Base-by-base conservation (phyloP, 2,888 invertebrate species). In the Ariolimax columbianus region DNA sequence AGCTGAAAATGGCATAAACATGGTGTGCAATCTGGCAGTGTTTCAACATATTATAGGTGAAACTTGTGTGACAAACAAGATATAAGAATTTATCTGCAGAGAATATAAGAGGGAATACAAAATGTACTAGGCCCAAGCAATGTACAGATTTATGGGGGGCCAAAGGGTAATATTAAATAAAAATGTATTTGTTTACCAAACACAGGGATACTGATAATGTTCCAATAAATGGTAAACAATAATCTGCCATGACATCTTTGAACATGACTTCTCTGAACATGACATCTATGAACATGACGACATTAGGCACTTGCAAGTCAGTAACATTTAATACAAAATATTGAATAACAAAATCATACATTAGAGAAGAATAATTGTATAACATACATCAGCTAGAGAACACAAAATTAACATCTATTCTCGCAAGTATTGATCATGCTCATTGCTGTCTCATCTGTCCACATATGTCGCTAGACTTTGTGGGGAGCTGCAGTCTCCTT, bases 271-370 rank as follows among this genome's bases (percentile, higher is more conserved):
- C 19, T 0, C 26, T n/a, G n/a, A n/a, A 7, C n/a, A 43, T n/a
- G 40, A 1, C 7, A 1, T 1, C 33, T 75, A 30, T 51, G 40
- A 33, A 75, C 75, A 43, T 51, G 30, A 33, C 51, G 33, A 4
- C 30, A 3, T 33, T 30, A 75, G 75, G 75, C 75, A 75, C 75
- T 75, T 75, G 33, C 30, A 75, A 51, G 36, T 75, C 33, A 26
- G 47, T 75, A 51, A 75, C 75, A 75, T 51, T 47, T 47, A 26
- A 75, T 30, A 6, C 33, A 75, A 30, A 75, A 33, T 23, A 75
- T 33, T n/a, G n/a, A 38, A 11, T 73, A 43, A 38, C 4, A 72
- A n/a, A 73, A 73, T 36, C 9, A 73, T 73, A 1, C 17, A 7
- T 43, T n/a, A 40, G 43, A n/a, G 43, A 47, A 43, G 14, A 73